Percentiles rank a stretch among this genome's conserved stretches.
phyloP scores from a whole-genome alignment of 2,888 invertebrate genomes.

The Cheilosia scutellata region DNA sequence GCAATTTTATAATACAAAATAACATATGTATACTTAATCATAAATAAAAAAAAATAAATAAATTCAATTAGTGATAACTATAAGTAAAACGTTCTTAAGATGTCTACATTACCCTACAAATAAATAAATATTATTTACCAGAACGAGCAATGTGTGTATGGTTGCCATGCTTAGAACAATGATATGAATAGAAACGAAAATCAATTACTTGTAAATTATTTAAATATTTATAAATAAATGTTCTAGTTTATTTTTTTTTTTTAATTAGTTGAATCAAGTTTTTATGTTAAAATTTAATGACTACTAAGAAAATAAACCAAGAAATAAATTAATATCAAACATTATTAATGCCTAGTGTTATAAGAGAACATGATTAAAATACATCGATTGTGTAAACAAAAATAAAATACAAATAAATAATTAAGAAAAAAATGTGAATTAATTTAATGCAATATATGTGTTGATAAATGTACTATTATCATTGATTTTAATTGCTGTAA shows the following conservation, averaged over 20 bases:
- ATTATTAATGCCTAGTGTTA: slow-evolving; percentile 42
- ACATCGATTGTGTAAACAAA: slow-evolving; percentile 69
- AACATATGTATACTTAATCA: slow-evolving; percentile 13
- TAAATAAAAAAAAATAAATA: background rate
- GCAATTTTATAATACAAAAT: slow-evolving; percentile 8
- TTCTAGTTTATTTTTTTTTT: slow-evolving; percentile 1
- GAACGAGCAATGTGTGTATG: background rate
- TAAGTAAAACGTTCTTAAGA: slow-evolving; percentile 8
- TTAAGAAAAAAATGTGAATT: slow-evolving; percentile 31
- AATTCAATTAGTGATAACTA: slow-evolving; percentile 19
- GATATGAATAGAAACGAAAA: slow-evolving; percentile 62
- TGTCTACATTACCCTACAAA: slow-evolving; percentile 7
- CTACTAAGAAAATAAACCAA: slow-evolving; percentile 61
- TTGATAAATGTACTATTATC: slow-evolving; percentile 47
- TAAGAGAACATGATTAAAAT: slow-evolving; percentile 41
- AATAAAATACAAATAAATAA: slow-evolving; percentile 11
- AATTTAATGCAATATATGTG: slow-evolving; percentile 54
- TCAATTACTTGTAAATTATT: slow-evolving; percentile 59
- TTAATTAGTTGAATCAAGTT: slow-evolving; percentile 26
- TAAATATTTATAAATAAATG: slow-evolving; percentile 16
- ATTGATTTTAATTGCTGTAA: slow-evolving; percentile 67
- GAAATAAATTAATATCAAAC: slow-evolving; percentile 75
- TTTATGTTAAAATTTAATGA: slow-evolving; percentile 41
- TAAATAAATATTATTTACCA: background rate
- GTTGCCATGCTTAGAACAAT: slow-evolving; percentile 20